phyloP scores from a whole-genome alignment of 1,140 invertebrate genomes.

The Drosophila nikananu region DNA sequence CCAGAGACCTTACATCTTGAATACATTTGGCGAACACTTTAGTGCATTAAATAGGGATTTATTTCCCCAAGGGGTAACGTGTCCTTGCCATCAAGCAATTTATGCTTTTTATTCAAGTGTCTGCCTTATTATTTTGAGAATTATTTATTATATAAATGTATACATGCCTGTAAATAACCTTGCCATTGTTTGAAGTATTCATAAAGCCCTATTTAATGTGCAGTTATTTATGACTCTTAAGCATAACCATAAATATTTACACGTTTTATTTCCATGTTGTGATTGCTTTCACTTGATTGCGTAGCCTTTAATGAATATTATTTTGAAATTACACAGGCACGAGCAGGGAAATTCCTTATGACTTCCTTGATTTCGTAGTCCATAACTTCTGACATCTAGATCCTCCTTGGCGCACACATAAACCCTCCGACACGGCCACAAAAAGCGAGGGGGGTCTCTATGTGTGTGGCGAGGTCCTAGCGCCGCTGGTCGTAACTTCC shows the following conservation, averaged over 20 bases:
- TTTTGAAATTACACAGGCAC: slow-evolving; percentile 17
- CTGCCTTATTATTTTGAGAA: not conserved
- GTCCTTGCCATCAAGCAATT: not conserved
- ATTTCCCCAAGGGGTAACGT: not conserved
- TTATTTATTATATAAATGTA: slow-evolving; percentile 10
- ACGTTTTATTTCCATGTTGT: slow-evolving; percentile 5
- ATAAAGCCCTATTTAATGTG: slow-evolving; percentile 1
- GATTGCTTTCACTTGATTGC: slow-evolving; percentile 21
- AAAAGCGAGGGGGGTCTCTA: slow-evolving; percentile 3
- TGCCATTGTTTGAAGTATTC: not conserved
- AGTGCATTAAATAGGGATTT: slow-evolving; percentile 13
- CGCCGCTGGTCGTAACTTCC: slow-evolving; percentile 75
- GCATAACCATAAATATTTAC: slow-evolving; percentile 24
- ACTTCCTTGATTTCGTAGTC: slow-evolving; percentile 41
- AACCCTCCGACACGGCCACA: slow-evolving; percentile 17
- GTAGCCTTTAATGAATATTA: slow-evolving; percentile 20
- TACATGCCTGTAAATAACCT: not conserved
- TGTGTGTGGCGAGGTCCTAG: slow-evolving; percentile 22
- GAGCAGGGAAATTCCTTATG: slow-evolving; percentile 29
- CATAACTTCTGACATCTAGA: slow-evolving; percentile 68
- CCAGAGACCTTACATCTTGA: slow-evolving; percentile 16
- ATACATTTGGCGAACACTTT: slow-evolving; percentile 10
- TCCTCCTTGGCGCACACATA: slow-evolving; percentile 27
- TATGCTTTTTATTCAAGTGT: not conserved
- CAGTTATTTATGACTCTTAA: slow-evolving; percentile 8